Evolutionary conservation across 2,797 vertebrate species (phyloP).

Genomic region (Lates japonicus): DNA sequence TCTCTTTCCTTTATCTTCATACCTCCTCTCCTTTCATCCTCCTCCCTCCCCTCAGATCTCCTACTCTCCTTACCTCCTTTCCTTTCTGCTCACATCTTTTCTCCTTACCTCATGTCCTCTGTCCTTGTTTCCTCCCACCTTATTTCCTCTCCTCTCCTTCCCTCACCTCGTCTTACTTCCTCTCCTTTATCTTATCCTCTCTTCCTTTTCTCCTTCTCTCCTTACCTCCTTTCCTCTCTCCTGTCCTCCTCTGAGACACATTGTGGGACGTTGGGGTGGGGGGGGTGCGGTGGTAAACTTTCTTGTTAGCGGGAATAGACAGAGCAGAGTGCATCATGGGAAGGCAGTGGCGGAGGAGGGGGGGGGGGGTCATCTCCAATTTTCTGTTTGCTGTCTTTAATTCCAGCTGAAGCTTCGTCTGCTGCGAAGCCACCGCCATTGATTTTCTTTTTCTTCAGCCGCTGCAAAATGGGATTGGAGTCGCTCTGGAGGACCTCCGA

Average conservation of each 20-base stretch:
- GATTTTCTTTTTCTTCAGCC: conserved; percentile 65
- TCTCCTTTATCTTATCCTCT: neutral
- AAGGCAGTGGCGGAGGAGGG: neutral
- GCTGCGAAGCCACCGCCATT: conserved; percentile 65
- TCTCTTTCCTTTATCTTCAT: neutral
- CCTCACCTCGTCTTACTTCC: no score
- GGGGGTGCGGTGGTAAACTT: conserved; percentile 5
- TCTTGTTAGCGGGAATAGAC: conserved; percentile 31
- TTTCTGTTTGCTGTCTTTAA: conserved; percentile 54
- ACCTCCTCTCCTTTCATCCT: neutral
- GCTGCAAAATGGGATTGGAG: conserved; percentile 62
- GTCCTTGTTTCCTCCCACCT: no score
- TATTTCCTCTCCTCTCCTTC: no score
- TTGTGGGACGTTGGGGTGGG: conserved; percentile 18
- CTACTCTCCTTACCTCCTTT: neutral
- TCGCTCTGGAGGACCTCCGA: conserved; percentile 48
- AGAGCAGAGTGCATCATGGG: conserved; percentile 57
- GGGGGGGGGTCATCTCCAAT: conserved; percentile 45
- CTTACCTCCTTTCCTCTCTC: neutral
- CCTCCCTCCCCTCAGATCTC: neutral
- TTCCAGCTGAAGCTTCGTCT: conserved; percentile 67
- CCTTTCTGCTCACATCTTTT: neutral
- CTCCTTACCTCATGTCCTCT: no score
- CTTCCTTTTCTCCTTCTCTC: neutral
- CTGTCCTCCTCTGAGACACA: neutral